A percentile compares a stretch with the other conserved stretches of the same genome.
Conservation (phyloP, 23 tunicate species). For the Ciona savignyi region DNA sequence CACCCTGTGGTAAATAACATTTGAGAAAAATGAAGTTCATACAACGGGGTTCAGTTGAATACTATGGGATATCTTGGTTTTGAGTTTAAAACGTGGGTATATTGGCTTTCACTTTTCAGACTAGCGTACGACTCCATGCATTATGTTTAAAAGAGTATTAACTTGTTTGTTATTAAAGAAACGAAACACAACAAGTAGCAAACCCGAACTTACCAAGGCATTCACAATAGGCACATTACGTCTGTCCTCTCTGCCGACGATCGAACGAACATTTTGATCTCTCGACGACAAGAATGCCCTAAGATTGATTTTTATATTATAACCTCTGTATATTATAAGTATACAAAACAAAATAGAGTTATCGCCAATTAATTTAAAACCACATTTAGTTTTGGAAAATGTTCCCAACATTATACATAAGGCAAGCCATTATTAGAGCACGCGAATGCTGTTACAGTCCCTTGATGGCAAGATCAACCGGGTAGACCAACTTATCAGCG, state of each 20-base stretch:
- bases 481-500: too few relatives aligned
- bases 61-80: not conserved
- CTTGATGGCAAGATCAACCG: too few relatives aligned
- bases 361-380: too few relatives aligned
- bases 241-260: constrained; percentile 35
- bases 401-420: too few relatives aligned
- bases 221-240: constrained; percentile 51
- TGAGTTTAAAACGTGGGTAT: not conserved
- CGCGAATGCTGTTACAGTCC: too few relatives aligned
- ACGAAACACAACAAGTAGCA: too few relatives aligned
- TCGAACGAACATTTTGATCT: constrained; percentile 66
- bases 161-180: too few relatives aligned
- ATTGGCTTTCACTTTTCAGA: not conserved
- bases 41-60: not conserved
- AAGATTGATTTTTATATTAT: too few relatives aligned
- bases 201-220: constrained; percentile 25
- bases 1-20: constrained; percentile 34
- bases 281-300: constrained; percentile 90
- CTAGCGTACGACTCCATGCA: constrained; percentile 38
- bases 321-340: too few relatives aligned
- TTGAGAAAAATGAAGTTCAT: constrained; percentile 30
- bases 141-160: not conserved
- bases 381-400: too few relatives aligned
- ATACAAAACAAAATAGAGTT: too few relatives aligned
- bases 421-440: too few relatives aligned